Evolutionary conservation across 1,140 invertebrate species (phyloP), one percentile per base, ranked within the genome.

Genomic region (Stenopsyche tienmushanensis): DNA sequence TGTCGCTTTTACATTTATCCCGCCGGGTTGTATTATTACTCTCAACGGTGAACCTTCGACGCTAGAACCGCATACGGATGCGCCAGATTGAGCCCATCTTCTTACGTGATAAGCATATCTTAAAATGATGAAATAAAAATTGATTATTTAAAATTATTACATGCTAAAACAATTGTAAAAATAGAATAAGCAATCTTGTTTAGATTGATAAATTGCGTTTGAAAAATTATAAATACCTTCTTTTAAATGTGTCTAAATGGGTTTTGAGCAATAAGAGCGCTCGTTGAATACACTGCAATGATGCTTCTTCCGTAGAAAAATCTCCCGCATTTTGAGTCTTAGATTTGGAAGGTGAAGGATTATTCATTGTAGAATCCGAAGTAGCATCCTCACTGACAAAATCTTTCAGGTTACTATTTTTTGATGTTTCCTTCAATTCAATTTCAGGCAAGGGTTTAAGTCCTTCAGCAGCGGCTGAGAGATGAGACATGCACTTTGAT

Each of bases 231-330:
- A 62, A 17, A n/a, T 82, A 89, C 77, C 90, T 87, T 71, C 90
- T 85, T 55, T 92, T 84, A 75, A 97, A 97, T 2, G 92, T 93
- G 77, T 97, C 94, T 67, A 97, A 82, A 78, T 97, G 94, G 3
- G 93, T 96, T 75, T 94, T 92, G 8, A 97, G 77, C 21, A 97
- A 75, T 7, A 96, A 76, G 15, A 97, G 74, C 13, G 92, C 94
- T 64, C 94, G 84, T 75, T 97, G 94, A 62, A 97, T 95, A 58
- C 93, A 90, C 58, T 93, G 85, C 20, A 97, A 75, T 68, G 90
- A 91, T 0, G 89, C 86, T 72, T 96, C 93, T 72, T 91, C 88
- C 65, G 80, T 84, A 71, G 79, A 78, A 73, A 77, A 65, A 18
- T 67, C 60, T 13, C 34, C 29, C 17, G 52, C 34, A 0, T 17